Conservation (phyloP, 2,113 vertebrate species). For the Xiphophorus couchianus region DNA sequence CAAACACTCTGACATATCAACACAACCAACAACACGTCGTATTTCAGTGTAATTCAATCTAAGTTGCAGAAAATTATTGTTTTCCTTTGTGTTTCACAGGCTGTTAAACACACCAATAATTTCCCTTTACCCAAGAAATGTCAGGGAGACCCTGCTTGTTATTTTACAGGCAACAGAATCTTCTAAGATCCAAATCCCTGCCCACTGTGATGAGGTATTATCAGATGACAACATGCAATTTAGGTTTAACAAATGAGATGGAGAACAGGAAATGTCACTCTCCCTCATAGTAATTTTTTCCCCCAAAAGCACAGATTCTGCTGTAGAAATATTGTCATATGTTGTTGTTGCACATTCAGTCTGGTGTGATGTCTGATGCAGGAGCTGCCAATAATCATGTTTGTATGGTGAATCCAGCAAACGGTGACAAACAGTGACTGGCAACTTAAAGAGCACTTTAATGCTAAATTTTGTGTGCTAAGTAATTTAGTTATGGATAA, state of each 20-base stretch:
- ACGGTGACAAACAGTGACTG: slow-evolving; percentile 4
- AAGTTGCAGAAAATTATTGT: slow-evolving; percentile 4
- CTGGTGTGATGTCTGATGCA: slow-evolving; percentile 35
- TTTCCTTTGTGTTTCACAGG: slow-evolving; percentile 8
- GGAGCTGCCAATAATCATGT: slow-evolving; percentile 42
- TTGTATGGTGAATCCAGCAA: slow-evolving; percentile 29
- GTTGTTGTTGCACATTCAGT: slow-evolving; percentile 41
- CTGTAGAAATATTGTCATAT: slow-evolving; percentile 44
- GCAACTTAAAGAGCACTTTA: slow-evolving; percentile 32
- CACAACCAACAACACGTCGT: background rate
- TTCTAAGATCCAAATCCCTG: slow-evolving; percentile 56
- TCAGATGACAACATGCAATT: slow-evolving; percentile 65
- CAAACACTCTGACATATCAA: background rate
- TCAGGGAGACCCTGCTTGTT: slow-evolving; percentile 33
- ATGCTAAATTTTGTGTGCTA: slow-evolving; percentile 20
- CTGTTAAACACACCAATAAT: slow-evolving; percentile 25
- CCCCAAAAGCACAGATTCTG: slow-evolving; percentile 46
- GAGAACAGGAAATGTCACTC: slow-evolving; percentile 61
- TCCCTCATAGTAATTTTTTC: slow-evolving; percentile 22
- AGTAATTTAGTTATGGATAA: background rate
- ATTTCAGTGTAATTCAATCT: slow-evolving; percentile 9
- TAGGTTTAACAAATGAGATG: slow-evolving; percentile 61
- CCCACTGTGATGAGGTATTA: slow-evolving; percentile 48
- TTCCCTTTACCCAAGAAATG: slow-evolving; percentile 29
- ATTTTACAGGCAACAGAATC: slow-evolving; percentile 42